Base-by-base conservation (phyloP, 2,113 vertebrate species). In the Myrmecobius fasciatus region DNA sequence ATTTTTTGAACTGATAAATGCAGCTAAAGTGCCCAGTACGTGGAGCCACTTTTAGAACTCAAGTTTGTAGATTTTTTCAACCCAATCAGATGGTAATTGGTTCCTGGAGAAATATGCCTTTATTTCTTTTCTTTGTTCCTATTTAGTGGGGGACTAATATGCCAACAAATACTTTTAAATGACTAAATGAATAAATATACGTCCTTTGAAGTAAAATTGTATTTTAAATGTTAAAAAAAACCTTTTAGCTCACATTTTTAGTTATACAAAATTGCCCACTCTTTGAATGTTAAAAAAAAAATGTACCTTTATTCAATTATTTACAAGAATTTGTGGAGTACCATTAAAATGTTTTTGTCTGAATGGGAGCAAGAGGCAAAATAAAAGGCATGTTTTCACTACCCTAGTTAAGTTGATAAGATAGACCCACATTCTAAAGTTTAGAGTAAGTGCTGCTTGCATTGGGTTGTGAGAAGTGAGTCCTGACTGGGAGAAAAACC, bases 151-250 rank as follows among this genome's bases (percentile, higher is more conserved):
- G 10, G 31, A 31, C 56, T 36, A 11, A 4, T 11, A 25, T n/a
- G 26, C 89, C 20, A 11, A 25, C 94, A 94, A 94, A 92, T 91
- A 56, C 47, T 92, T 92, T n/a, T 88, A 83, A 94, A 48, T 93
- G 88, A 95, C 12, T 92, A 53, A 96, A 28, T 7, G 1, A 94
- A 31, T 56, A 26, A 91, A 88, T 53, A 24, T 75, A 31, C 60
- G 91, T 83, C 95, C 91, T 95, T 97, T 28, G 91, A 92, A 95
- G 7, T 89, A 95, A 91, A 75, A n/a, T 75, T 75, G n/a, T n/a
- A 75, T 75, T n/a, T 75, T n/a, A 75, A 75, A n/a, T 75, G 36
- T 75, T 51, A 3, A 48, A 48, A 51, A 51, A 51, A 51, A 10
- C 5, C 36, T 14, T 75, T 36, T 75, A 75, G 36, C 31, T 75